These are phyloP conservation scores for Perca flavescens DNA, from an alignment of 2,113 vertebrate species.

Conservation along the genomic window DNA sequence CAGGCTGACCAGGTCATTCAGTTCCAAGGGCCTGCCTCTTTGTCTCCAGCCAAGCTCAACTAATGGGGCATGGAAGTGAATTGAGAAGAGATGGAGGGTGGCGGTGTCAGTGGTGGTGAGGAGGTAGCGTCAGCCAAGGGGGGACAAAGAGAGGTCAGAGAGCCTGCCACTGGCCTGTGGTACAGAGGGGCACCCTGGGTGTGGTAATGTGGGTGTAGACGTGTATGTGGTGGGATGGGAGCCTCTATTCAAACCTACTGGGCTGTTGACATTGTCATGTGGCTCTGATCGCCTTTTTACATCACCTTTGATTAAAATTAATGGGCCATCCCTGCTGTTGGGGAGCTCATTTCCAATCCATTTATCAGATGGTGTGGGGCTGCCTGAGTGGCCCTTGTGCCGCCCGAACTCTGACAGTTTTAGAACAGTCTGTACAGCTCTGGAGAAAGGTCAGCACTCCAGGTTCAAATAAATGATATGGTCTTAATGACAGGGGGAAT, in stretches of 20 bases:
- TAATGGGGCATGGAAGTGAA: slow-evolving; percentile 89
- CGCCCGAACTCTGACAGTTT: slow-evolving; percentile 88
- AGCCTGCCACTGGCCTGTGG: slow-evolving; percentile 68
- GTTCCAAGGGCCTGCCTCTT: slow-evolving; percentile 94
- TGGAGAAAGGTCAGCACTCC: slow-evolving; percentile 89
- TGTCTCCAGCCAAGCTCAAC: slow-evolving; percentile 97
- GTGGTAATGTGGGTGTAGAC: slow-evolving; percentile 46
- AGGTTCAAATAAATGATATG: slow-evolving; percentile 87
- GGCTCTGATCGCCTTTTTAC: slow-evolving; percentile 90
- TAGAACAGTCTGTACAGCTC: slow-evolving; percentile 85
- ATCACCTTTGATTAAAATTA: slow-evolving; percentile 99
- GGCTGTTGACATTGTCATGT: slow-evolving; percentile 94
- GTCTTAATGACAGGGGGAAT: slow-evolving; percentile 86
- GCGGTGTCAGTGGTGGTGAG: slow-evolving; percentile 68
- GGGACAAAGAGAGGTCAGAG: slow-evolving; percentile 68
- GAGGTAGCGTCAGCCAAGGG: slow-evolving; percentile 71
- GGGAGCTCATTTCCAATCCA: slow-evolving; percentile 96
- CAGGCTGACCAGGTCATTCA: slow-evolving; percentile 97
- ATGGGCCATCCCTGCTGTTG: slow-evolving; percentile 93
- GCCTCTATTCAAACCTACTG: slow-evolving; percentile 89
- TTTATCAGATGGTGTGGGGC: slow-evolving; percentile 92
- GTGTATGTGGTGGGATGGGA: slow-evolving; percentile 69
- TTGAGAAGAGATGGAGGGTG: slow-evolving; percentile 78
- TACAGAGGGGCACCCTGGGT: slow-evolving; percentile 59
- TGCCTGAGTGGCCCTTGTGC: slow-evolving; percentile 86